Evolutionary conservation across 2,797 vertebrate genomes (phyloP).

Genomic region (Malurus leucopterus): DNA sequence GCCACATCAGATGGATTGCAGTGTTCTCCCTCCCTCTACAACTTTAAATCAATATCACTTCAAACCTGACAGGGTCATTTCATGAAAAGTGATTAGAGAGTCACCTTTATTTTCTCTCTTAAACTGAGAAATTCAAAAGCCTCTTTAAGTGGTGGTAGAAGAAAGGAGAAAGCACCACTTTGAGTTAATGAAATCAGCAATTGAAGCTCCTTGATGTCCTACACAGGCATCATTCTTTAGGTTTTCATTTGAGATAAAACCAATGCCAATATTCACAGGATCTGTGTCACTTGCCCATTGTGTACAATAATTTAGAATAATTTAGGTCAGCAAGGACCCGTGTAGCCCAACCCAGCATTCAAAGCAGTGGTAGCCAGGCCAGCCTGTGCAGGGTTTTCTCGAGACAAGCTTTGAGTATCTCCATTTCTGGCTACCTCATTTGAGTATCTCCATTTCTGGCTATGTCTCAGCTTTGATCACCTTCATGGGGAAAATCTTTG

Average conservation of each 20-base stretch:
- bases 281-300: background rate
- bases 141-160: background rate
- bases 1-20: slow-evolving; percentile 5
- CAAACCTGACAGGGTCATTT: slow-evolving; percentile 17
- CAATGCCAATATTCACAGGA: background rate
- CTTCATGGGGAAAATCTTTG: background rate
- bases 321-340: background rate
- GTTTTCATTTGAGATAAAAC: slow-evolving; percentile 44
- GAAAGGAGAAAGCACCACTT: slow-evolving; percentile 1
- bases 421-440: background rate
- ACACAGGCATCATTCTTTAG: background rate
- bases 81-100: slow-evolving; percentile 25
- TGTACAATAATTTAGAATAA: background rate
- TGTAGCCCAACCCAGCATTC: background rate
- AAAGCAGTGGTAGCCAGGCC: background rate
- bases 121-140: slow-evolving; percentile 20
- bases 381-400: background rate
- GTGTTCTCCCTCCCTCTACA: background rate
- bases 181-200: background rate
- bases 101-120: slow-evolving; percentile 16
- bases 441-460: background rate
- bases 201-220: background rate
- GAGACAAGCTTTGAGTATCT: background rate
- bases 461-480: background rate
- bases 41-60: slow-evolving; percentile 26